Conservation (phyloP, 1,140 invertebrate genomes). For the Trachymyrmex septentrionalis region DNA sequence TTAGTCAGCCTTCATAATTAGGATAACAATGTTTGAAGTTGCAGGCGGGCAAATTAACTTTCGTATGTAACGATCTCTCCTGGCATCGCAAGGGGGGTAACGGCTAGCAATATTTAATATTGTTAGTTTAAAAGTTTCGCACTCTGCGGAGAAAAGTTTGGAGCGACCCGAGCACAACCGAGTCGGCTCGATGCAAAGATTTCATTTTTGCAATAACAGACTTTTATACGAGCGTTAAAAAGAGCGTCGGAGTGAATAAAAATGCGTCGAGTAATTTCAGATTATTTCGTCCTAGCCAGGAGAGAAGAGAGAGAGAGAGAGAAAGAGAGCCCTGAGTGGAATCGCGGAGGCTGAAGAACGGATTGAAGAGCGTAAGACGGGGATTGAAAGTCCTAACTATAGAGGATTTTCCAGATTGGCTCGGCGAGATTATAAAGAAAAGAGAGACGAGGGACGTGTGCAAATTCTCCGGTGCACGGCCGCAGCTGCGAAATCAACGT, state of each 20-base stretch:
- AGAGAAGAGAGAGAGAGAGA: conserved; percentile 7
- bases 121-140: conserved; percentile 49
- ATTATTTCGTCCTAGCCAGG: conserved; percentile 37
- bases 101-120: conserved; percentile 53
- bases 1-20: conserved; percentile 46
- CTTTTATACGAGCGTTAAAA: conserved; percentile 45
- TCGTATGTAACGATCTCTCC: conserved; percentile 47
- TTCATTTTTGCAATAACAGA: conserved; percentile 52
- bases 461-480: conserved; percentile 60
- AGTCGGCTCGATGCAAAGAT: conserved; percentile 10
- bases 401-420: conserved; percentile 39
- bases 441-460: conserved; percentile 33
- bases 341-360: background rate
- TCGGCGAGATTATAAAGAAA: conserved; percentile 59
- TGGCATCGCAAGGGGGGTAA: conserved; percentile 9
- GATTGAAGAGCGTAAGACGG: conserved; percentile 24
- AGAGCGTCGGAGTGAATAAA: conserved; percentile 54
- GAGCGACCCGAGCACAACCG: background rate
- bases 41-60: conserved; percentile 54
- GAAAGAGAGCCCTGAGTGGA: background rate
- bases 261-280: conserved; percentile 46
- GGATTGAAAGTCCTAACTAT: conserved; percentile 53
- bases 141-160: conserved; percentile 45
- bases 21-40: conserved; percentile 55
- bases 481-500: conserved; percentile 73